Evolutionary conservation across 2,113 vertebrate genomes (phyloP), one percentile per base, ranked within the genome.

Genomic region (Crocuta crocuta): DNA sequence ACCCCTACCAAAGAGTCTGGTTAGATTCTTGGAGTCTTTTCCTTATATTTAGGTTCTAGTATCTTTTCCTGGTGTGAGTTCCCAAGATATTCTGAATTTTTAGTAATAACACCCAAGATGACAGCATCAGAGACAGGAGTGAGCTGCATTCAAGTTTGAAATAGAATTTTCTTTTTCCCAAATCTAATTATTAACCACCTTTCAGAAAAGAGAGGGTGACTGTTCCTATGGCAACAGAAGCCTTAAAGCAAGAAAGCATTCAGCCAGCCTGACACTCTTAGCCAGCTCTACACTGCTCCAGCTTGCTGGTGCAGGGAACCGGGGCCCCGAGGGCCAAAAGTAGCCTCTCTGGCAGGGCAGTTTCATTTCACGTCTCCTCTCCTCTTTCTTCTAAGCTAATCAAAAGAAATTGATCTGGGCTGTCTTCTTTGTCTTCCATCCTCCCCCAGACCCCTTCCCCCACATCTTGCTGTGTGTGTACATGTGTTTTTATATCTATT

Each of bases 151-250:
- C 65, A 97, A 88, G 28, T 88, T 89, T 85, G 45, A 61, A 35
- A 88, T 80, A 88, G 48, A 95, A 93, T 97, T 94, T 88, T 7
- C 48, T 78, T 78, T 43, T 21, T 88, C 43, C 10, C 24, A 79
- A 92, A 66, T 97, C 24, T 88, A 85, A 96, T 97, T 93, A 93
- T 89, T 91, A 97, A 68, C 78, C 17, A 48, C 31, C 19, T 89
- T 96, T 91, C 71, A 21, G 66, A 95, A 97, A 95, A 94, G 26
- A 79, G 81, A 93, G 21, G 21, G 9, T 50, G 79, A 39, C 87
- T 80, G 91, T 95, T 96, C 2, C 85, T 70, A 93, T 96, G 95
- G 94, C 48, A 93, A 93, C 86, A 89, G 53, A 68, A 93, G 19
- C 43, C 65, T 88, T 50, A 65, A 53, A 53, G 76, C 53, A 83